Evolutionary conservation across 92 coral and sea anemone species (phyloP).

Genomic region (Phymanthus crucifer): DNA sequence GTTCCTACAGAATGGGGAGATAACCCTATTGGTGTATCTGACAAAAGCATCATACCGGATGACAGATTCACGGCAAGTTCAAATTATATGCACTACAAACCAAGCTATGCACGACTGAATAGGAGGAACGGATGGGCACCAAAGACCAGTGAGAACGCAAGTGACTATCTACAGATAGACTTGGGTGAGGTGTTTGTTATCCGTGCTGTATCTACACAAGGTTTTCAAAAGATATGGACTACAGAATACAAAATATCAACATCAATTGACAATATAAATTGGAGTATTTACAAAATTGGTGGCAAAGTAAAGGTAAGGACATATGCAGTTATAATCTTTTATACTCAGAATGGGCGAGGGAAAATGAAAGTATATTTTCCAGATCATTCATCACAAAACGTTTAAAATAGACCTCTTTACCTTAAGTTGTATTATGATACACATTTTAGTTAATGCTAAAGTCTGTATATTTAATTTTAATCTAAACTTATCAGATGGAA

Average conservation of each 20-base stretch:
- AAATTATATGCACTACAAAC: not conserved
- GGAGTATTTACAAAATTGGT: not conserved
- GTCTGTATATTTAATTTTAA: no score
- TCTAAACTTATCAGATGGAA: no score
- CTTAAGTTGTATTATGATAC: no score
- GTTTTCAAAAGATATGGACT: not conserved
- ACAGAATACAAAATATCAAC: not conserved
- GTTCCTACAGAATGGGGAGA: no score
- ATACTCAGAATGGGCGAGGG: no score
- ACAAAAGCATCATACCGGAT: not conserved
- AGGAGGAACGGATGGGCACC: not conserved
- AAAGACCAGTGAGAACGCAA: not conserved
- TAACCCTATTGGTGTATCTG: not conserved
- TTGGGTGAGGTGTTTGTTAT: not conserved
- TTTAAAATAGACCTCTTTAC: no score
- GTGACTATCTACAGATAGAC: slow-evolving; percentile 1
- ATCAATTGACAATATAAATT: not conserved
- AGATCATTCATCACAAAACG: no score
- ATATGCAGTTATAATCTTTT: no score
- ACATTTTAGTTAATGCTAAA: no score
- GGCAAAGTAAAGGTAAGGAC: no score
- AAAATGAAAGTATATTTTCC: no score
- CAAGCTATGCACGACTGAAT: not conserved
- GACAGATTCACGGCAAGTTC: not conserved
- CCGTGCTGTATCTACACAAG: not conserved